Evolutionary conservation across 2,113 vertebrate genomes (phyloP).

Genomic region (Arizona elegans): DNA sequence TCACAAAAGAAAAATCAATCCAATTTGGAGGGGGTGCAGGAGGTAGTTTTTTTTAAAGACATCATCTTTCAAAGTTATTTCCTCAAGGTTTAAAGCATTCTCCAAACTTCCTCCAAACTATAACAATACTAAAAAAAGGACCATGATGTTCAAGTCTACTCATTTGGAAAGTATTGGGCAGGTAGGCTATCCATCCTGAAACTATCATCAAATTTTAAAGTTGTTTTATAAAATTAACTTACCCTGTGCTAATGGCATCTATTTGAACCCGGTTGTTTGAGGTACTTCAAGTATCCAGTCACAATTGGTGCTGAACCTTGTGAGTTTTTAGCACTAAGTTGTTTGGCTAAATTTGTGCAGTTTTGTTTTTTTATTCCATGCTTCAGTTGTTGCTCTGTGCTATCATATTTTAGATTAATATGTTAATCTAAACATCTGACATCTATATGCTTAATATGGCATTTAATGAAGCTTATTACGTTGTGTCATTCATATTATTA

Average conservation of each 20-base stretch:
- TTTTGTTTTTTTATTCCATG: no score
- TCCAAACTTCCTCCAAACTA: neutral
- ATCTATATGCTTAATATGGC: neutral
- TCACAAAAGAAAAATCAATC: neutral
- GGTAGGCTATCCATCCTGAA: neutral
- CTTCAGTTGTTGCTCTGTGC: neutral
- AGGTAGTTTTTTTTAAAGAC: neutral
- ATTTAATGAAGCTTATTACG: neutral
- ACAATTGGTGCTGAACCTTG: neutral
- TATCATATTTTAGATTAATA: neutral
- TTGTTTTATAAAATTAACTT: neutral
- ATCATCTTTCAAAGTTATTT: neutral
- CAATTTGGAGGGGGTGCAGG: neutral
- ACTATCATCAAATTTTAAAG: neutral
- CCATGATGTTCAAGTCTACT: neutral
- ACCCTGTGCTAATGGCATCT: neutral
- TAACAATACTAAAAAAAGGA: neutral
- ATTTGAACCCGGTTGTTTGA: neutral
- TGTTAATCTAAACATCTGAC: no score
- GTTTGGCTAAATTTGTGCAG: neutral
- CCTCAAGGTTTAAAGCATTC: neutral
- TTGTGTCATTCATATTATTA: neutral
- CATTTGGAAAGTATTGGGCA: neutral
- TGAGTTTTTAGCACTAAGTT: neutral
- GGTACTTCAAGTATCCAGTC: neutral